Base-by-base conservation (phyloP, 1,140 invertebrate species). In the Idris sp. region DNA sequence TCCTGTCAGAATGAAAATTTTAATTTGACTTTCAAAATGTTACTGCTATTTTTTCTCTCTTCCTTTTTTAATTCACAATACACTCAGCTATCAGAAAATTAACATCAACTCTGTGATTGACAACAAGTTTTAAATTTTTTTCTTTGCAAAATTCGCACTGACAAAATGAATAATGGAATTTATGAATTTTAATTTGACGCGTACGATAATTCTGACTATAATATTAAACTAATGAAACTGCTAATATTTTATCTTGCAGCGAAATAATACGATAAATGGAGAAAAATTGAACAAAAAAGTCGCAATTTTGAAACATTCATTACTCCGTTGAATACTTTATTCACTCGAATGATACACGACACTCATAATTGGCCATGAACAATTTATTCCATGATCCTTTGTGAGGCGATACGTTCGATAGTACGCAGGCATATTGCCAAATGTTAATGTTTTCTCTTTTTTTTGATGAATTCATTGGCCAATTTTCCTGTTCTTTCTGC, bases 381-480 rank as follows among this genome's bases (percentile, higher is more conserved):
- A 40, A 28, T 40, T 56, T 53, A 31, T 43, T 61, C 51, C 11
- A 9, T 2, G n/a, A 11, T 16, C 13, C n/a, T 31, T 46, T 35
- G 33, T 16, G 46, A 0, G 1, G 9, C 18, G n/a, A 26, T 28
- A 15, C 35, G 31, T 46, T 40, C 30, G 30, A 59, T 48, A 14
- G 36, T 33, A 2, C 11, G 7, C 28, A 26, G 65, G 65, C 53
- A 19, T 41, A 71, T 61, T 72, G 68, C 56, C 56, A 74, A 67
- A 68, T 74, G 62, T 54, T 67, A 67, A 65, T 62, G 54, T 46
- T 25, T 54, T 40, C 35, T 54, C 67, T 48, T 61, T 48, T 54
- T 74, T 48, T 61, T 48, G 35, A 15, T 40, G 31, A 40, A 54
- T 54, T 54, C 71, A 56, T 74, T 73, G n/a, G 26, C 8, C 36